Evolutionary conservation across 2,888 invertebrate species (phyloP).

Genomic region (Catocala nupta): DNA sequence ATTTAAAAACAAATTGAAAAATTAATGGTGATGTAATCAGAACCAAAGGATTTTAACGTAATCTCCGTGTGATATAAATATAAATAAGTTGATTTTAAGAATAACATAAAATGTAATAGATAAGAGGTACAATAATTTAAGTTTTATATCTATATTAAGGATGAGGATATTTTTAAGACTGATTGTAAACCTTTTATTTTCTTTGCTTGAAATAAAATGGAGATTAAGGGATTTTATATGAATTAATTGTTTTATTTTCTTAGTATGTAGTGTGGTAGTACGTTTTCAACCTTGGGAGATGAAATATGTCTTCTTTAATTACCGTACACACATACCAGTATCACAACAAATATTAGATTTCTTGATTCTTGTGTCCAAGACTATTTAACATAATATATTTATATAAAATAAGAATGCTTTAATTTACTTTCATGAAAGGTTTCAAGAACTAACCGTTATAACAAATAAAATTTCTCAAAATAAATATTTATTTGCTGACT

Average conservation of each 20-base stretch:
- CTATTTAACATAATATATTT: too few species aligned
- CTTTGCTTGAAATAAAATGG: conserved; percentile 21
- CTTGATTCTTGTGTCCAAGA: too few species aligned
- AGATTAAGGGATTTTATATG: conserved; percentile 2
- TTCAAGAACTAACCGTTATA: too few species aligned
- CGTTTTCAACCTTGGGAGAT: too few species aligned
- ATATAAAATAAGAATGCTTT: too few species aligned
- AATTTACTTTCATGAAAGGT: too few species aligned
- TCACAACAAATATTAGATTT: too few species aligned
- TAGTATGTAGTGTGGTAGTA: not conserved
- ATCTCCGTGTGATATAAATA: conserved; percentile 48
- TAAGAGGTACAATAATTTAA: conserved; percentile 16
- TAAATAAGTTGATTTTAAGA: not conserved
- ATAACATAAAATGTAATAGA: conserved; percentile 1
- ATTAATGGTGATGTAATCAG: conserved; percentile 12
- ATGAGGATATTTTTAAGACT: conserved; percentile 55
- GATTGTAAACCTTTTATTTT: conserved; percentile 37
- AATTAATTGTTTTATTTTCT: not conserved
- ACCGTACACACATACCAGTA: too few species aligned
- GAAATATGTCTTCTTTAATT: too few species aligned
- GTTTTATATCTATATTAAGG: conserved; percentile 27
- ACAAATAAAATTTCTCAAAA: too few species aligned
- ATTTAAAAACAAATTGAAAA: conserved; percentile 6
- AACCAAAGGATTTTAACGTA: conserved; percentile 41
- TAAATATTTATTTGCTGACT: too few species aligned